Evolutionary conservation across 2,888 invertebrate species (phyloP).

Genomic region (Erebia ligea): DNA sequence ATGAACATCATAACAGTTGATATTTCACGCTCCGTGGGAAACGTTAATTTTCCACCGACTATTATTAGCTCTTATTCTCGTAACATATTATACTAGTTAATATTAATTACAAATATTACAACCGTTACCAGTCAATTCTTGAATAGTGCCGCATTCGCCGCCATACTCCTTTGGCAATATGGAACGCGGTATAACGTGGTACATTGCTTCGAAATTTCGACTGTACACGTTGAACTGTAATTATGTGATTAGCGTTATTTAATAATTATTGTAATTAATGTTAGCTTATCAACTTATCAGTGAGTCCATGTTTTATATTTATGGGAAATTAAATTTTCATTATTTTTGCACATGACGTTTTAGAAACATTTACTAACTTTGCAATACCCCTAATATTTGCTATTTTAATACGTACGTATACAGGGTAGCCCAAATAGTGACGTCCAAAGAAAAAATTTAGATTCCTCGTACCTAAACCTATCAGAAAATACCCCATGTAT

Average conservation of each 20-base stretch:
- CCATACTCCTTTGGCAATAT: conserved; percentile 83
- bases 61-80: conserved; percentile 19
- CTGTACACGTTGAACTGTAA: conserved; percentile 73
- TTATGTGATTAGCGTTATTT: background rate
- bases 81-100: conserved; percentile 16
- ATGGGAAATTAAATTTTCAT: too few relatives aligned
- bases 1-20: conserved; percentile 15
- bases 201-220: conserved; percentile 70
- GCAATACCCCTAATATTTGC: too few relatives aligned
- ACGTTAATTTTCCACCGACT: conserved; percentile 24
- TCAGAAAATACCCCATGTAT: too few relatives aligned
- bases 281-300: too few relatives aligned
- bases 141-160: conserved; percentile 44
- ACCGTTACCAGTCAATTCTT: conserved; percentile 72
- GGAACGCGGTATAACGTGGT: conserved; percentile 74
- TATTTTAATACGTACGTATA: too few relatives aligned
- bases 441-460: too few relatives aligned
- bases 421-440: too few relatives aligned
- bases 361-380: too few relatives aligned
- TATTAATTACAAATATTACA: conserved; percentile 25
- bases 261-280: too few relatives aligned
- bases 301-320: too few relatives aligned
- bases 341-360: too few relatives aligned
- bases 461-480: too few relatives aligned
- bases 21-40: conserved; percentile 25